Percentiles rank a stretch among this genome's conserved stretches.
phyloP scores from a whole-genome alignment of 2,797 vertebrate species.

The Phyllotis vaccarum region DNA sequence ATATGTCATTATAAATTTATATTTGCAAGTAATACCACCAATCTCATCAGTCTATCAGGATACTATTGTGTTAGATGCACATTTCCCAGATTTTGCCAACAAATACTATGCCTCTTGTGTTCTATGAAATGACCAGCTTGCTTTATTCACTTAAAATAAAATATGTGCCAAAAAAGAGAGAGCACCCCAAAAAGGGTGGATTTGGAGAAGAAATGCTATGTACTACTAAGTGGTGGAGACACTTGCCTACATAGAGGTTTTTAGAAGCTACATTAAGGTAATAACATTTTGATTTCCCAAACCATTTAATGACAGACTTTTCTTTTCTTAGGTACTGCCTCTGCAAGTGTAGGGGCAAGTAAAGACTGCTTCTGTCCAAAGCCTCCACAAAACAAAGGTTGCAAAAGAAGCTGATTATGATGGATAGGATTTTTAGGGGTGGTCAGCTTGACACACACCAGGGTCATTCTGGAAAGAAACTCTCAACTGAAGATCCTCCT shows the following conservation, averaged over 20 bases:
- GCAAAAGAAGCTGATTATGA: neutral
- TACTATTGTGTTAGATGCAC: too few relatives aligned
- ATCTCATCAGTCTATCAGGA: too few relatives aligned
- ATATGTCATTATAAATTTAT: too few relatives aligned
- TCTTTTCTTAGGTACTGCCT: neutral
- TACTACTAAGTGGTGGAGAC: neutral
- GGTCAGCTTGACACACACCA: neutral
- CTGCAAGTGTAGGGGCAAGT: neutral
- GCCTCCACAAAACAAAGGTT: neutral
- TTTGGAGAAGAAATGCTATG: slow-evolving; percentile 16
- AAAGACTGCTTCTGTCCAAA: neutral
- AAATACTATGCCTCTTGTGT: too few relatives aligned
- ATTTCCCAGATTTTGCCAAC: too few relatives aligned
- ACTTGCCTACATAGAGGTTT: neutral
- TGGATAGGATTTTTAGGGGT: neutral
- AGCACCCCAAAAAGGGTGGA: neutral
- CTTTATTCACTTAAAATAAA: too few relatives aligned
- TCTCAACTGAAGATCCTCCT: neutral
- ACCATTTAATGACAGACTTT: neutral
- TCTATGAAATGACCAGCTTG: too few relatives aligned
- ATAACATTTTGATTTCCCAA: neutral
- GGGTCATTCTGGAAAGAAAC: neutral
- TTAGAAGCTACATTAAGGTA: neutral
- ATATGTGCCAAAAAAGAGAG: too few relatives aligned
- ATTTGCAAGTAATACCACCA: too few relatives aligned